Conservation (phyloP, 2,888 invertebrate genomes). For the Zeuzera pyrina region DNA sequence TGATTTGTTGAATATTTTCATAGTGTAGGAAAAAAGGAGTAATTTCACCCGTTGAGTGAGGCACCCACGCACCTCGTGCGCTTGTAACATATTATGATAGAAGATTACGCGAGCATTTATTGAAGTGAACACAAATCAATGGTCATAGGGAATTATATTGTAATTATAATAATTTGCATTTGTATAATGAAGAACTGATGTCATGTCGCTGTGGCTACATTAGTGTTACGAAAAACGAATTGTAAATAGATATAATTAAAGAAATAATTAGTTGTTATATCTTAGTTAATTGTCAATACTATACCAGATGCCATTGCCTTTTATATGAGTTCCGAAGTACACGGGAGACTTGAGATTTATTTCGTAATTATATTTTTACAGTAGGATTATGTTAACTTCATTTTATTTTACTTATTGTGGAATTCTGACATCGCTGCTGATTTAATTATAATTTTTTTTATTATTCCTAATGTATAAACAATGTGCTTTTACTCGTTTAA, state of each 20-base stretch:
- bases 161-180: conserved; percentile 37
- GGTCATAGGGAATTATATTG: background rate
- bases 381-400: conserved; percentile 30
- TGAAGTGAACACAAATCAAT: background rate
- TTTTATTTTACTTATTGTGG: conserved; percentile 45
- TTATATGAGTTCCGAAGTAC: conserved; percentile 28
- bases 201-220: conserved; percentile 21
- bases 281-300: conserved; percentile 40
- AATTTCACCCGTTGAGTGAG: conserved; percentile 67
- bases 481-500: conserved; percentile 71
- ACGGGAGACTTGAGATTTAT: conserved; percentile 40
- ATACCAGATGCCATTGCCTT: conserved; percentile 47
- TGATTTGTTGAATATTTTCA: conserved; percentile 52
- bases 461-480: conserved; percentile 57
- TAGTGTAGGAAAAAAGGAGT: conserved; percentile 23
- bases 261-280: conserved; percentile 30
- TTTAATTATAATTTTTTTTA: conserved; percentile 25
- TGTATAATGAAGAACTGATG: conserved; percentile 33
- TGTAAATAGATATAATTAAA: conserved; percentile 27
- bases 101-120: conserved; percentile 49
- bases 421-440: conserved; percentile 42
- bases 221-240: conserved; percentile 23
- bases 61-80: conserved; percentile 40
- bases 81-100: conserved; percentile 30
- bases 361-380: conserved; percentile 29